Conservation (phyloP, 1,140 invertebrate genomes). For the Bombus superbus region DNA sequence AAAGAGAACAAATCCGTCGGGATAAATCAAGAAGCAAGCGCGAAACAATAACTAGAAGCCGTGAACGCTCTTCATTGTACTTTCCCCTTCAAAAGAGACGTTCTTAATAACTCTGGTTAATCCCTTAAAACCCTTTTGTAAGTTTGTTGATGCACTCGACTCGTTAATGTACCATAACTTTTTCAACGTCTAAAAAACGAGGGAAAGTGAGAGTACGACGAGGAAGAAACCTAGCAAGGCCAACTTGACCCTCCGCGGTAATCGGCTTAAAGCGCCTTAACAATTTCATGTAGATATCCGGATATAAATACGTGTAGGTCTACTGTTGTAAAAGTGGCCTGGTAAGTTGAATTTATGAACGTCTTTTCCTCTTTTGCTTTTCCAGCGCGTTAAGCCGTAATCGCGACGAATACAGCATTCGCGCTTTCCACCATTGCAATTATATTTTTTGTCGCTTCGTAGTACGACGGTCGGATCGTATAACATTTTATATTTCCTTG, state of each 20-base stretch:
- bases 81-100: background rate
- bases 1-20: background rate
- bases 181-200: conserved; percentile 44
- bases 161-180: conserved; percentile 43
- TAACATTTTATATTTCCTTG: background rate
- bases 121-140: background rate
- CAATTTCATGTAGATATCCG: conserved; percentile 73
- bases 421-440: conserved; percentile 4
- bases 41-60: background rate
- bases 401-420: conserved; percentile 40
- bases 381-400: conserved; percentile 65
- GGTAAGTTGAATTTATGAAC: conserved; percentile 80
- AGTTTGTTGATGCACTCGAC: conserved; percentile 34
- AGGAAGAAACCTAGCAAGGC: conserved; percentile 73
- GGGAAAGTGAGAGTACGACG: conserved; percentile 36
- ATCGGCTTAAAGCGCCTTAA: conserved; percentile 78
- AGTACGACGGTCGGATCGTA: too few relatives aligned
- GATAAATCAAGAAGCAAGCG: background rate
- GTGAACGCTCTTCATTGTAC: background rate
- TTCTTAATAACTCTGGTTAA: conserved; percentile 9
- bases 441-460: background rate
- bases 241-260: conserved; percentile 73
- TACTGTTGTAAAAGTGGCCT: conserved; percentile 46
- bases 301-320: conserved; percentile 73
- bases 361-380: conserved; percentile 55